These are phyloP conservation scores for Polymixis lichenea DNA, from an alignment of 2,888 invertebrate genomes.

Conservation along the genomic window DNA sequence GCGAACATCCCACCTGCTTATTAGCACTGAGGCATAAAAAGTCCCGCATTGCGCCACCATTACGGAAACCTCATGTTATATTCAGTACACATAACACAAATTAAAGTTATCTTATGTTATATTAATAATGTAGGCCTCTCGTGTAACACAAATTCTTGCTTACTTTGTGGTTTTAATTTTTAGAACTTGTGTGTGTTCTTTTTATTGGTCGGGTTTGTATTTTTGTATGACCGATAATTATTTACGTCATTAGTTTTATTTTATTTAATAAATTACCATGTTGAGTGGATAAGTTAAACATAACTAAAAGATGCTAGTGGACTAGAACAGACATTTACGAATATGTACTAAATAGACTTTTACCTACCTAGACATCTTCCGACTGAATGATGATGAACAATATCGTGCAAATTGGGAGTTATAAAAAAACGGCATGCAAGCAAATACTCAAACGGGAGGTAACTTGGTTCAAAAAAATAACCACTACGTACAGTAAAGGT, in stretches of 20 bases:
- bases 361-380: neutral
- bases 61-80: constrained; percentile 68
- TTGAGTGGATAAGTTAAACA: neutral
- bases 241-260: neutral
- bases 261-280: neutral
- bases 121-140: constrained; percentile 64
- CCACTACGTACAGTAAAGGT: too few species aligned
- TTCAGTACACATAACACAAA: constrained; percentile 72
- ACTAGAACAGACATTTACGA: neutral
- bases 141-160: constrained; percentile 32
- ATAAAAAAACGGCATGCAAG: neutral
- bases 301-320: neutral
- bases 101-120: constrained; percentile 73
- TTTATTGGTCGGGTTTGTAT: neutral
- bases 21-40: constrained; percentile 63
- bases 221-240: neutral
- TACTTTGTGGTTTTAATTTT: constrained; percentile 29
- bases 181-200: neutral
- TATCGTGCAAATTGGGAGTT: neutral
- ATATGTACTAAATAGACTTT: neutral
- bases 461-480: neutral
- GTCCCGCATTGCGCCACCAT: constrained; percentile 72
- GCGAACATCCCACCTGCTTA: constrained; percentile 62
- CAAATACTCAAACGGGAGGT: too few species aligned
- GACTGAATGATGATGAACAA: neutral